Conservation (phyloP, 2,888 invertebrate genomes). For the Drosophila rellima region DNA sequence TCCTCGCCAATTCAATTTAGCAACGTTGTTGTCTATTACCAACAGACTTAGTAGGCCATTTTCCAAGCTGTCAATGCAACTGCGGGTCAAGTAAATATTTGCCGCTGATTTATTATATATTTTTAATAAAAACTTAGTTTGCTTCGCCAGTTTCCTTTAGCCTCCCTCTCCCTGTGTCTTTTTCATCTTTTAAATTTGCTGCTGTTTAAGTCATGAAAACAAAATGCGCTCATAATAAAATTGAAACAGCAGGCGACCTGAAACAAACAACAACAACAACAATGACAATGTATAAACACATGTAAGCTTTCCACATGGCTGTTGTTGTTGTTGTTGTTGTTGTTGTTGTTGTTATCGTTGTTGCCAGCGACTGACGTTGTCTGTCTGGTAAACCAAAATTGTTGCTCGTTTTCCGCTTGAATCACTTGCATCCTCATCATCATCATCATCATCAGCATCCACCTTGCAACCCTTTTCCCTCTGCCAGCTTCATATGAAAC, state of each 20-base stretch:
- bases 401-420: slow-evolving; percentile 79
- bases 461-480: slow-evolving; percentile 28
- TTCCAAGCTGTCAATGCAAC: slow-evolving; percentile 8
- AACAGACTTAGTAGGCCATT: slow-evolving; percentile 21
- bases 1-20: not conserved
- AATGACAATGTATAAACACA: slow-evolving; percentile 69
- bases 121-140: slow-evolving; percentile 67
- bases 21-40: slow-evolving; percentile 31
- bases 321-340: slow-evolving; percentile 25
- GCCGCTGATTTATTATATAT: slow-evolving; percentile 63
- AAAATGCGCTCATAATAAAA: slow-evolving; percentile 72
- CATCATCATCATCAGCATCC: slow-evolving; percentile 50
- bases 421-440: slow-evolving; percentile 78
- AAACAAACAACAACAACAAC: slow-evolving; percentile 31
- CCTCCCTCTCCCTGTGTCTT: not conserved
- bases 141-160: too few relatives aligned
- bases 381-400: slow-evolving; percentile 79
- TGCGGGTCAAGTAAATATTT: slow-evolving; percentile 53
- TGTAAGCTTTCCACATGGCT: slow-evolving; percentile 62
- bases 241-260: slow-evolving; percentile 61
- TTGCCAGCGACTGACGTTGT: slow-evolving; percentile 61
- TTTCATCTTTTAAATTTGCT: slow-evolving; percentile 20
- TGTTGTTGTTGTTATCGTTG: slow-evolving; percentile 40
- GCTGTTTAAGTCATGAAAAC: slow-evolving; percentile 53
- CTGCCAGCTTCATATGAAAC: slow-evolving; percentile 45